These are phyloP conservation scores for Phoeniculus purpureus DNA, from an alignment of 2,797 vertebrate genomes.

Conservation along the genomic window DNA sequence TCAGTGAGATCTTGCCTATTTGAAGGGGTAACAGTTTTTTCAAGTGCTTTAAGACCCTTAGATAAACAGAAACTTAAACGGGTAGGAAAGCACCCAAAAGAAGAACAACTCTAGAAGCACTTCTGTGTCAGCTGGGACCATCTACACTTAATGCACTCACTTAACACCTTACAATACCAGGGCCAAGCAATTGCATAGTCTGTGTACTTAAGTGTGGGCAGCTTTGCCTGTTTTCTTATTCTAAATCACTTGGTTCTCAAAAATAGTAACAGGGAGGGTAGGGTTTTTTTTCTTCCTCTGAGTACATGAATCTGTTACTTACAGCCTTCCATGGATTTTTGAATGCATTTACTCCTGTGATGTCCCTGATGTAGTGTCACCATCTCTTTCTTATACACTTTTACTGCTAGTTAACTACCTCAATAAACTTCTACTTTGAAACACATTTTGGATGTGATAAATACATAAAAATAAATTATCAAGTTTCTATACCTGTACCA, in stretches of 20 bases:
- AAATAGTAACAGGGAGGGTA: neutral
- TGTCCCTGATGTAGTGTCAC: neutral
- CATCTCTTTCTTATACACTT: neutral
- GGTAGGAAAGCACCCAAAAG: neutral
- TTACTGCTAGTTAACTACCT: neutral
- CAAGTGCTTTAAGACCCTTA: neutral
- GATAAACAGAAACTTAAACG: neutral
- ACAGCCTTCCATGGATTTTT: neutral
- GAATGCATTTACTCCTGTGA: neutral
- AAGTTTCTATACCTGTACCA: conserved; percentile 87
- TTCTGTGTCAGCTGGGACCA: neutral
- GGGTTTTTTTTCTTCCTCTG: neutral
- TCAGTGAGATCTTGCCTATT: neutral
- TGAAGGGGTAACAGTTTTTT: neutral
- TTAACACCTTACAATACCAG: neutral
- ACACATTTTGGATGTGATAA: neutral
- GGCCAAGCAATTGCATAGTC: neutral
- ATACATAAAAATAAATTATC: neutral
- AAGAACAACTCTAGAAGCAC: neutral
- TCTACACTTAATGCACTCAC: neutral
- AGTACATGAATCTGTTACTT: neutral
- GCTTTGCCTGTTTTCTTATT: neutral
- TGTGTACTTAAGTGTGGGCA: neutral
- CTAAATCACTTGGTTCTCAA: neutral
- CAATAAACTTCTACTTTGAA: conserved; percentile 13